Evolutionary conservation across 1,140 invertebrate genomes (phyloP), one percentile per base, ranked within the genome.

Genomic region (Micrasema minimum): DNA sequence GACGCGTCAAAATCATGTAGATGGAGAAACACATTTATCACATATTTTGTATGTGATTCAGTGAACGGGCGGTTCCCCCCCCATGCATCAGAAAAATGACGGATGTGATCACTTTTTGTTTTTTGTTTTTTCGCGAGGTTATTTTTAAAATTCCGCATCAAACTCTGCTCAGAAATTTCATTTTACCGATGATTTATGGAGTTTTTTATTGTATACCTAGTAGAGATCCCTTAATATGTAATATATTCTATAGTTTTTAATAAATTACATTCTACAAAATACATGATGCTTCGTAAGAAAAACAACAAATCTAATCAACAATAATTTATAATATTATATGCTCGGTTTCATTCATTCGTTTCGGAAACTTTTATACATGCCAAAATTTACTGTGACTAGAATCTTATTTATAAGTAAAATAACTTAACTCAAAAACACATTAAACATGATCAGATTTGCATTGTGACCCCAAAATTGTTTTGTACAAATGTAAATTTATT

Each of bases 1-100:
- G 62, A 64, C 61, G 53, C 26, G 62, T 71, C 62, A 45, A 48
- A 68, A 55, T 68, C 37, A 43, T 50, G 57, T 16, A 69, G 71
- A 72, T 67, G 67, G 26, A 31, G 26, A 31, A 72, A 66, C 65
- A 64, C 67, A 62, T 68, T 68, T 68, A 68, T 67, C 59, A 61
- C 55, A 12, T n/a, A n/a, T n/a, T 51, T 22, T 51, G 20, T 41
- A 41, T 41, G 55, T 59, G 55, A 41, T 38, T 59, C 55, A n/a
- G 31, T 59, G 37, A 14, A 22, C 18, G 2, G 16, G 2, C 16
- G 1, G 23, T 53, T 14, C 26, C 23, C 20, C 46, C 23, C 23
- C 6, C n/a, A 53, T 53, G 20, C 50, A 31, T n/a, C 50, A 0
- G 50, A 20, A 48, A 22, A 53, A 53, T 16, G 50, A 53, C 23